Evolutionary conservation across 2,888 invertebrate species (phyloP).

Genomic region (Hyalella azteca): DNA sequence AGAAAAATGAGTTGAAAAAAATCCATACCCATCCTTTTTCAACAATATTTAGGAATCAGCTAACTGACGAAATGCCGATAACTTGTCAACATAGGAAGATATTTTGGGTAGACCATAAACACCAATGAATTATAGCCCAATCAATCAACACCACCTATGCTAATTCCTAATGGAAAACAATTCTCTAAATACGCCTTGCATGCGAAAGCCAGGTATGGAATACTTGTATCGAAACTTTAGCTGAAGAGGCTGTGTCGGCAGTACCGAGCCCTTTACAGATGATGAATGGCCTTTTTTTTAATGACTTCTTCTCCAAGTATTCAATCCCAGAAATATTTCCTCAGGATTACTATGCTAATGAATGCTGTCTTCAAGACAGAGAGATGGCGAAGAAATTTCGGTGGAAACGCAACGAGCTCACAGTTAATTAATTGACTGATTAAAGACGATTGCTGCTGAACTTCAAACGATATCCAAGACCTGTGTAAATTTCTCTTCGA

Average conservation of each 20-base stretch:
- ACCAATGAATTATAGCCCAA: constrained; percentile 27
- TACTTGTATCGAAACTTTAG: not conserved
- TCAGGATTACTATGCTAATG: constrained; percentile 31
- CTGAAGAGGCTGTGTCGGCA: not conserved
- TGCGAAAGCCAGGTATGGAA: not conserved
- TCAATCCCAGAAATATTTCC: constrained; percentile 37
- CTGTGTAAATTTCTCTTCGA: no score
- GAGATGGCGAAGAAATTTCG: no score
- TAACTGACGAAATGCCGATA: not conserved
- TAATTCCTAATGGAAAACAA: constrained; percentile 35
- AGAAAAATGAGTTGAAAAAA: no score
- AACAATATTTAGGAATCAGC: not conserved
- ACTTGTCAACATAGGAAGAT: not conserved
- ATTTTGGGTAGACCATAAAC: constrained; percentile 8
- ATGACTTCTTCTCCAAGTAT: constrained; percentile 33
- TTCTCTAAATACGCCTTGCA: constrained; percentile 24
- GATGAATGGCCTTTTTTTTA: constrained; percentile 34
- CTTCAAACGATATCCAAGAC: no score
- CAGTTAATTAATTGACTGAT: no score
- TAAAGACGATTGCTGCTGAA: no score
- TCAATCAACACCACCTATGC: constrained; percentile 30
- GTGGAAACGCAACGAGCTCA: no score
- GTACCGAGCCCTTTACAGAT: constrained; percentile 17
- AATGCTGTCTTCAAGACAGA: not conserved
- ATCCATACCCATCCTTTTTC: no score